These are phyloP conservation scores for Psilanteris sp. DNA, from an alignment of 1,140 invertebrate species.

Conservation along the genomic window DNA sequence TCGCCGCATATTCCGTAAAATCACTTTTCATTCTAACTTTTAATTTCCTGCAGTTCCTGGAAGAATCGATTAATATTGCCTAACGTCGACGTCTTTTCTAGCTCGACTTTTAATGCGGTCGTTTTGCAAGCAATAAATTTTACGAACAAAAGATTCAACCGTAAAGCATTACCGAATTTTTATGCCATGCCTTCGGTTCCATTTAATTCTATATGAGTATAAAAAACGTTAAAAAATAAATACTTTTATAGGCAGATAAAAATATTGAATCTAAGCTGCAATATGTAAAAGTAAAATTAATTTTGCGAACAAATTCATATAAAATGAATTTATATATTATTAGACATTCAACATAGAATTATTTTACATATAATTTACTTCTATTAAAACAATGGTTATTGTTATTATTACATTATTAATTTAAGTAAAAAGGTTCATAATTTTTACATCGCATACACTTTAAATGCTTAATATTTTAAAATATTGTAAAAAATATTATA, in stretches of 20 bases:
- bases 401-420: too few species aligned
- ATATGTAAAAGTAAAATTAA: too few species aligned
- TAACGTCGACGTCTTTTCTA: constrained; percentile 46
- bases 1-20: constrained; percentile 31
- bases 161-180: constrained; percentile 48
- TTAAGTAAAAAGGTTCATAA: too few species aligned
- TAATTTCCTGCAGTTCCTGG: constrained; percentile 45
- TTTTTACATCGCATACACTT: too few species aligned
- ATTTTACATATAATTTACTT: too few species aligned
- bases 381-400: too few species aligned
- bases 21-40: constrained; percentile 58
- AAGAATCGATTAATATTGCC: constrained; percentile 56
- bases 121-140: constrained; percentile 61
- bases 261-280: constrained; percentile 1
- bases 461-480: too few species aligned
- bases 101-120: constrained; percentile 42
- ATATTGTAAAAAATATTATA: too few species aligned
- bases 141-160: constrained; percentile 45
- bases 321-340: too few species aligned
- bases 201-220: constrained; percentile 8
- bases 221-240: constrained; percentile 17
- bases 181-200: constrained; percentile 20
- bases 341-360: too few species aligned
- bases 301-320: too few species aligned
- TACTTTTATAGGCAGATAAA: constrained; percentile 3